Conservation (phyloP, 2,888 invertebrate species). For the Platerodrilus igneus region DNA sequence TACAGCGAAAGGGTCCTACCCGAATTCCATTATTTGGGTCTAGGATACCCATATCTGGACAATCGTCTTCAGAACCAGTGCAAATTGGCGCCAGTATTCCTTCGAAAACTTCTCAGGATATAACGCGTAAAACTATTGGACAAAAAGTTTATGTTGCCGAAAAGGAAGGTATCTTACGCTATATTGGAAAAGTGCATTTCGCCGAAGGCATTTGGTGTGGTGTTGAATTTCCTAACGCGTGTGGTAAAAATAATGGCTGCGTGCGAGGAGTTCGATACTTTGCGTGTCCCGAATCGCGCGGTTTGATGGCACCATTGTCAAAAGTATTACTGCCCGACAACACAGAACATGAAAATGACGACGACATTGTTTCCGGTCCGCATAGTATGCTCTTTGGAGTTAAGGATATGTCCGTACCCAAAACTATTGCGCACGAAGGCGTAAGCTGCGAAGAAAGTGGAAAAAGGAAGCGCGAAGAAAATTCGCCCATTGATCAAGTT, state of each 20-base stretch:
- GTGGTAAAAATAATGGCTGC: constrained; percentile 61
- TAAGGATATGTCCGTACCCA: constrained; percentile 31
- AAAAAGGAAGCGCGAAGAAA: not conserved
- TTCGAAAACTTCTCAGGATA: constrained; percentile 11
- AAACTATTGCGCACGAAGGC: constrained; percentile 37
- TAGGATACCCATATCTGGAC: constrained; percentile 36
- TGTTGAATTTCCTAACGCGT: constrained; percentile 54
- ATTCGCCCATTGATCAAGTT: too few relatives aligned
- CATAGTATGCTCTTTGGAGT: constrained; percentile 58
- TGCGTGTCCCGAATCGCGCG: constrained; percentile 54
- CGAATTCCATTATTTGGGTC: constrained; percentile 43
- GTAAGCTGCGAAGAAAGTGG: not conserved
- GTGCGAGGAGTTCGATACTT: constrained; percentile 61
- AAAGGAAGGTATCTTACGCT: constrained; percentile 53
- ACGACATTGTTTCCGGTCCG: constrained; percentile 53
- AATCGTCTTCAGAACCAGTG: constrained; percentile 11
- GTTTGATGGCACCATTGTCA: constrained; percentile 59
- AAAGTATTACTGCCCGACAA: constrained; percentile 47
- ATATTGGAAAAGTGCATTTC: constrained; percentile 53
- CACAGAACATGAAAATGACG: constrained; percentile 49
- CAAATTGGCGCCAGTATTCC: constrained; percentile 11
- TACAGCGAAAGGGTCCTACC: constrained; percentile 37
- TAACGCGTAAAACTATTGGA: constrained; percentile 35
- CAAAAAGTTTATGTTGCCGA: constrained; percentile 40
- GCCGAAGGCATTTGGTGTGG: constrained; percentile 62